Evolutionary conservation across 2,888 invertebrate genomes (phyloP).

Genomic region (Microdon myrmicae): DNA sequence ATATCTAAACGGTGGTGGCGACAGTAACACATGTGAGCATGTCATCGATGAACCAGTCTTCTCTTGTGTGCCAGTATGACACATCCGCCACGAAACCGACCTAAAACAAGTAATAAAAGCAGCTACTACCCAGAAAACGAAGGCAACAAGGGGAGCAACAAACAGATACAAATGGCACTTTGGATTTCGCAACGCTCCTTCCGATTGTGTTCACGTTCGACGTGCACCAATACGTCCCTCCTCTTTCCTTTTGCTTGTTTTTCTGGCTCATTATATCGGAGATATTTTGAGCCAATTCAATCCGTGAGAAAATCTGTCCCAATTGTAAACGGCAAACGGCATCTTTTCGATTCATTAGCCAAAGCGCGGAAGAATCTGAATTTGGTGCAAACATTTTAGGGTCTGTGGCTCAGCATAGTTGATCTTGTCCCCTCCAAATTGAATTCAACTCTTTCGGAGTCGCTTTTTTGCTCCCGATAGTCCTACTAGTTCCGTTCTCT

Average conservation of each 20-base stretch:
- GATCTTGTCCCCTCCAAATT: conserved; percentile 14
- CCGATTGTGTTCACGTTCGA: conserved; percentile 12
- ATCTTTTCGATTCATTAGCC: conserved; percentile 46
- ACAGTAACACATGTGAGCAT: conserved; percentile 48
- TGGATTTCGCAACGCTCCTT: conserved; percentile 42
- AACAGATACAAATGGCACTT: conserved; percentile 11
- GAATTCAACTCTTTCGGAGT: conserved; percentile 19
- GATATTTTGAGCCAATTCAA: conserved; percentile 38
- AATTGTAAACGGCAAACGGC: conserved; percentile 13
- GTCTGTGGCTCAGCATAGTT: too few relatives aligned
- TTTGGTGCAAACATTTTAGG: conserved; percentile 40
- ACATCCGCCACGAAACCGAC: not conserved
- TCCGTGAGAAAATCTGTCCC: conserved; percentile 48
- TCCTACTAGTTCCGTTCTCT: too few relatives aligned
- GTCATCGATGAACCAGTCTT: conserved; percentile 30
- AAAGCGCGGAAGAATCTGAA: conserved; percentile 40
- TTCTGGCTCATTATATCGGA: conserved; percentile 33
- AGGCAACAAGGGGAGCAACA: conserved; percentile 6
- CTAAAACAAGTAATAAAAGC: too few relatives aligned
- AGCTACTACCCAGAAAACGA: conserved; percentile 1
- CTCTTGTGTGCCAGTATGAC: conserved; percentile 3
- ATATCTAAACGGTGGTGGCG: conserved; percentile 23
- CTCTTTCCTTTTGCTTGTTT: conserved; percentile 4
- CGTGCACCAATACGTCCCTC: conserved; percentile 10
- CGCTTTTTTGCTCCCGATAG: not conserved